Evolutionary conservation across 2,888 invertebrate species (phyloP).

Genomic region (Panzeria rudis): DNA sequence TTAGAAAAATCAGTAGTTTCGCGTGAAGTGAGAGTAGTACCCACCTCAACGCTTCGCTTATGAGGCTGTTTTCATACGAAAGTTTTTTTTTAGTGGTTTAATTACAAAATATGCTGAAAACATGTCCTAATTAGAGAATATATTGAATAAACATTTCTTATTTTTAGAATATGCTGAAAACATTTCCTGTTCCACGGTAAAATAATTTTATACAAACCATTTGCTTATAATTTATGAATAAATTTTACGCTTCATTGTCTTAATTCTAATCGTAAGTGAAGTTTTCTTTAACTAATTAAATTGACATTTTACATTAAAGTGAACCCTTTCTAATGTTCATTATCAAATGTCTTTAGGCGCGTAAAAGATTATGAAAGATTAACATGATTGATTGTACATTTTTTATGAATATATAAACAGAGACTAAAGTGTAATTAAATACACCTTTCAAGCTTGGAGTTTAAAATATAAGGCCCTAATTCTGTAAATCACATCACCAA

Average conservation of each 20-base stretch:
- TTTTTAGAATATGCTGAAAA: neutral
- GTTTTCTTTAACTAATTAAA: slow-evolving; percentile 14
- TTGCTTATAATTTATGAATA: neutral
- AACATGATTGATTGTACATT: slow-evolving; percentile 1
- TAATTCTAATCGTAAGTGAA: slow-evolving; percentile 7
- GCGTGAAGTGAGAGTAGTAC: too few relatives aligned
- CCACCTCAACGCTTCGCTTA: too few relatives aligned
- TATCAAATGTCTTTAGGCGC: neutral
- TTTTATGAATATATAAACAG: neutral
- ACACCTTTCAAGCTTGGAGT: too few relatives aligned
- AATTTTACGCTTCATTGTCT: slow-evolving; percentile 8
- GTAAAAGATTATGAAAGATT: slow-evolving; percentile 27
- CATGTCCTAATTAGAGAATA: too few relatives aligned
- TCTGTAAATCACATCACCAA: too few relatives aligned
- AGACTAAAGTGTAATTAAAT: neutral
- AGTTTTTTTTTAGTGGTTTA: too few relatives aligned
- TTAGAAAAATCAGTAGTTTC: too few relatives aligned
- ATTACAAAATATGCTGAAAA: too few relatives aligned
- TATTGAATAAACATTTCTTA: too few relatives aligned
- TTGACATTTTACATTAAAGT: slow-evolving; percentile 22
- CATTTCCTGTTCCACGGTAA: neutral
- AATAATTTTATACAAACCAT: neutral
- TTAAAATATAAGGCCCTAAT: too few relatives aligned
- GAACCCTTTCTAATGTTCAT: slow-evolving; percentile 27
- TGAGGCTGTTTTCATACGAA: too few relatives aligned